phyloP scores from a whole-genome alignment of 2,113 vertebrate genomes.

The Mormoops blainvillei region DNA sequence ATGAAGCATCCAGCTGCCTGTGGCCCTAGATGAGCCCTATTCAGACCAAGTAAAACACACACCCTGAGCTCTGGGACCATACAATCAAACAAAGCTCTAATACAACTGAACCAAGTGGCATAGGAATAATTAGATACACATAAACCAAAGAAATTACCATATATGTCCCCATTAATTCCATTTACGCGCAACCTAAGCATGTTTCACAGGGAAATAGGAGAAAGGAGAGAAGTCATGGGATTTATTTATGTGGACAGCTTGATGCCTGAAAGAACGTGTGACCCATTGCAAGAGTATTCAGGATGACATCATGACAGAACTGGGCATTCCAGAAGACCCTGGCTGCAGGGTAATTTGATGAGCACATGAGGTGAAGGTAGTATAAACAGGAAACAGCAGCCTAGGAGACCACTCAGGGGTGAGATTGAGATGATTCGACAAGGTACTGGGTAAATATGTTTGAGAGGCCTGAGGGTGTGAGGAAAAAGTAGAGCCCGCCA shows the following conservation, averaged over 20 bases:
- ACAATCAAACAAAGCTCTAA: not conserved
- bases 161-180: not conserved
- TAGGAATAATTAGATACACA: not conserved
- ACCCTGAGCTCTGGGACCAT: not conserved
- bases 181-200: not conserved
- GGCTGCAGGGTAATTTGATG: not conserved
- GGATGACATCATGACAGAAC: not conserved
- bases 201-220: not conserved
- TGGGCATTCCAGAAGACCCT: not conserved
- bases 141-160: not conserved
- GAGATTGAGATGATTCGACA: slow-evolving; percentile 47
- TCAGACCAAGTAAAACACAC: not conserved
- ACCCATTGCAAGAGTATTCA: not conserved
- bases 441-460: not conserved
- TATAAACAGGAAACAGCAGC: slow-evolving; percentile 32
- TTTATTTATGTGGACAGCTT: not conserved
- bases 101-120: not conserved
- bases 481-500: not conserved
- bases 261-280: not conserved
- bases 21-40: not conserved
- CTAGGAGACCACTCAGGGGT: not conserved
- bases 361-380: not conserved
- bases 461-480: not conserved
- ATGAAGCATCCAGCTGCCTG: not conserved
- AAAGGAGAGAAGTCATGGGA: not conserved